phyloP scores from a whole-genome alignment of 1,140 invertebrate species.

The Antheraea mylitta region DNA sequence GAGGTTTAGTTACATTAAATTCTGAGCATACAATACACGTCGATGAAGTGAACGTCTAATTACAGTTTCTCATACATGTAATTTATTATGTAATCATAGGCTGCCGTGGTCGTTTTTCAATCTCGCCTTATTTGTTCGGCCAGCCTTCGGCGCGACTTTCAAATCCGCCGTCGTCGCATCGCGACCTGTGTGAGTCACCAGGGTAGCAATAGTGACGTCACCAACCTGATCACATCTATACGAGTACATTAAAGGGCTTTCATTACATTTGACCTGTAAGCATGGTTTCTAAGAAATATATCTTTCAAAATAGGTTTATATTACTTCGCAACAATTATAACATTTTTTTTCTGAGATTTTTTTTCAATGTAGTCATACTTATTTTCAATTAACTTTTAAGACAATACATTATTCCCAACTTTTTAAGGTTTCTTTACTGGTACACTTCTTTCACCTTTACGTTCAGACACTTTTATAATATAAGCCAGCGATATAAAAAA shows the following conservation, averaged over 20 bases:
- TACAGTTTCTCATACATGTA: not conserved
- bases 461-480: no score
- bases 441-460: no score
- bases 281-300: constrained; percentile 44
- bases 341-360: not conserved
- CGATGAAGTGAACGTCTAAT: not conserved
- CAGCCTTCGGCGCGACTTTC: constrained; percentile 25
- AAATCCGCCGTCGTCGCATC: constrained; percentile 38
- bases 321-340: not conserved
- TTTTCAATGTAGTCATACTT: no score
- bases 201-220: not conserved
- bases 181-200: constrained; percentile 18
- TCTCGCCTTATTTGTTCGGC: constrained; percentile 12
- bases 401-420: no score
- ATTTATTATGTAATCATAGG: constrained; percentile 15
- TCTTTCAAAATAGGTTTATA: not conserved
- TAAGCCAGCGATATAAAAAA: no score
- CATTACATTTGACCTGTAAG: constrained; percentile 24
- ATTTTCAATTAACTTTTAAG: no score
- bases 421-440: no score
- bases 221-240: not conserved
- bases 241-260: not conserved
- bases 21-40: not conserved
- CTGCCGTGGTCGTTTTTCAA: constrained; percentile 8
- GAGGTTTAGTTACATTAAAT: not conserved